Evolutionary conservation across 2,888 invertebrate species (phyloP).

Genomic region (Eurytoma adleriae): DNA sequence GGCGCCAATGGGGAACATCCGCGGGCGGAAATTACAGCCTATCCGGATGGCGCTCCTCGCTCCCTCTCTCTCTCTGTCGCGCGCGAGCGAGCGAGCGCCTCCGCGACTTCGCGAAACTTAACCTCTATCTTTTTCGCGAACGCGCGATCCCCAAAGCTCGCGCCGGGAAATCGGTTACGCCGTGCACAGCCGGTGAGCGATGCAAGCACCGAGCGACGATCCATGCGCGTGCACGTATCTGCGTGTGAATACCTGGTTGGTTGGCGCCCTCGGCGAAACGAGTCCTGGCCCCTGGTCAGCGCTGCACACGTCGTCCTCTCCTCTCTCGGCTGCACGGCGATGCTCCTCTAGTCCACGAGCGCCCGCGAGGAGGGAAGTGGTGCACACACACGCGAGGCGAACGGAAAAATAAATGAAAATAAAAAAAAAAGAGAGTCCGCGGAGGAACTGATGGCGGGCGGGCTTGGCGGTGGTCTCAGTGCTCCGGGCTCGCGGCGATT

Average conservation of each 20-base stretch:
- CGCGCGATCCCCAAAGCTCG: slow-evolving; percentile 11
- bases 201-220: no score
- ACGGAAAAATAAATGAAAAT: background rate
- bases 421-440: background rate
- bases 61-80: slow-evolving; percentile 11
- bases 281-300: no score
- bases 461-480: background rate
- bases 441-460: no score
- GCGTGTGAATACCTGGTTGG: no score
- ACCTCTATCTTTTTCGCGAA: slow-evolving; percentile 58
- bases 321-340: background rate
- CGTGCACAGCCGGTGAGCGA: no score
- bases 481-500: slow-evolving; percentile 36
- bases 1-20: slow-evolving; percentile 51
- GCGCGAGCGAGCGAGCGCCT: background rate
- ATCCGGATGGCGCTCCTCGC: slow-evolving; percentile 52
- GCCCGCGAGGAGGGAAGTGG: background rate
- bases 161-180: no score
- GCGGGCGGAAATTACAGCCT: slow-evolving; percentile 57
- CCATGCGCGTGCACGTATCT: no score
- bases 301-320: no score
- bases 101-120: slow-evolving; percentile 50
- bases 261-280: no score
- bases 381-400: background rate
- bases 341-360: background rate